Evolutionary conservation across 2,888 invertebrate species (phyloP).

Genomic region (Apamea epomidion): DNA sequence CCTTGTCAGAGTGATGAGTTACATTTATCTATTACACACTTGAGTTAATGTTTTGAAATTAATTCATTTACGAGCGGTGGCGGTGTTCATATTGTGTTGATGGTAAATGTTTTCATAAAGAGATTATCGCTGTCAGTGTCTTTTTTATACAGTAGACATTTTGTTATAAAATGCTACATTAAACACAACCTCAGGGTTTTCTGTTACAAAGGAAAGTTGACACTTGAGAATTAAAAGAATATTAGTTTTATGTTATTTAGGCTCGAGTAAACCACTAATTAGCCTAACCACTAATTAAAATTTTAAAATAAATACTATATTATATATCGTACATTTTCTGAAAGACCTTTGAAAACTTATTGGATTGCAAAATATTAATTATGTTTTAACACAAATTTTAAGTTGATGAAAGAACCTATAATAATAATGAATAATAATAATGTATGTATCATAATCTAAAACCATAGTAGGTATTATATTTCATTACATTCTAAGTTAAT

Average conservation of each 20-base stretch:
- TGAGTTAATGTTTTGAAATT: constrained; percentile 6
- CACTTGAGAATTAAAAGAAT: not conserved
- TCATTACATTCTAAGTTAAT: no score
- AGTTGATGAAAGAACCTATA: no score
- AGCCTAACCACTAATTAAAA: not conserved
- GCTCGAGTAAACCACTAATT: not conserved
- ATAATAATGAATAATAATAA: no score
- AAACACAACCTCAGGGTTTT: not conserved
- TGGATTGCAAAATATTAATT: no score
- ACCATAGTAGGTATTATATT: no score
- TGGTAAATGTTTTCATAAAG: constrained; percentile 1
- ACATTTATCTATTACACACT: not conserved
- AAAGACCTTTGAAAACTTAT: no score
- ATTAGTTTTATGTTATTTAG: not conserved
- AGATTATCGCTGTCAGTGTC: not conserved
- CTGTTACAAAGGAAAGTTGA: not conserved
- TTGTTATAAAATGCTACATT: not conserved
- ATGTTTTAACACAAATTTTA: no score
- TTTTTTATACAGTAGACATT: not conserved
- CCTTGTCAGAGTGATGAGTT: constrained; percentile 5
- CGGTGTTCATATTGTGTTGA: not conserved
- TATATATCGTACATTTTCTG: no score
- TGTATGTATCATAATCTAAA: no score
- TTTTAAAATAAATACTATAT: no score
- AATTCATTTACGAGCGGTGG: not conserved